Conservation (phyloP, 1,140 invertebrate genomes). For the Drosophila melanogaster region Release_6_plus_ISO1_MT NT_033777.3:29834501-29835000, state of each 20-base stretch:
- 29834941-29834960: conserved; percentile 12
- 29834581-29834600: conserved; percentile 91
- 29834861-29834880: conserved; percentile 20
- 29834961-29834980: conserved; percentile 26
- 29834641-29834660: conserved; percentile 25
- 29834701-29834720: conserved; percentile 2
- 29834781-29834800: conserved; percentile 86
- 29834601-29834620: conserved; percentile 94
- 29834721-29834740: conserved; percentile 5
- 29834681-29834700: conserved; percentile 21
- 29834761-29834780: conserved; percentile 87
- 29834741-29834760: conserved; percentile 88
- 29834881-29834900: conserved; percentile 8
- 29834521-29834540: conserved; percentile 77
- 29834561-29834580: conserved; percentile 92
- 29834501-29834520: conserved; percentile 84
- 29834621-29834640: conserved; percentile 86
- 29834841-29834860: conserved; percentile 47
- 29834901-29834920: not conserved
- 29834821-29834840: conserved; percentile 85
- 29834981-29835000: conserved; percentile 28
- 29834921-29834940: conserved; percentile 13
- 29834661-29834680: conserved; percentile 5
- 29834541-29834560: conserved; percentile 90
- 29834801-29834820: conserved; percentile 86